Conservation (phyloP, 2,797 vertebrate genomes). For the Anabas testudineus region DNA sequence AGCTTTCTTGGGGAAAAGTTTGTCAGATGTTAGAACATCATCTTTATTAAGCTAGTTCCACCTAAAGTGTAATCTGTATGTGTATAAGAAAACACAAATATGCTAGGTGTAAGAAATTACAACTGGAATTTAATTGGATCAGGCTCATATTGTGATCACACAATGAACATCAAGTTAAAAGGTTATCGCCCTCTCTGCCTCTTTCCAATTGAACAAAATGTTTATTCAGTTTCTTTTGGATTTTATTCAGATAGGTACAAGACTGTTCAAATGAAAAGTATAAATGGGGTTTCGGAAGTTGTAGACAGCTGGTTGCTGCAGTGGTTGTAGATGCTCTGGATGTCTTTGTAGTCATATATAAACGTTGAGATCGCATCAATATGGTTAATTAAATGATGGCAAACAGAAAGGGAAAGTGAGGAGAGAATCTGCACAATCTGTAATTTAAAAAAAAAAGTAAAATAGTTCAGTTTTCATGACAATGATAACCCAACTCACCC, state of each 20-base stretch:
- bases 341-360: neutral
- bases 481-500: neutral
- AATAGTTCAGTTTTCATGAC: neutral
- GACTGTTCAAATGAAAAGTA: neutral
- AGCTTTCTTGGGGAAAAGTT: neutral
- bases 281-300: neutral
- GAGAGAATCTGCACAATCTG: neutral
- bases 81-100: neutral
- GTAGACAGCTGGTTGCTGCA: neutral
- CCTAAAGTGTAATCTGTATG: neutral
- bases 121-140: neutral
- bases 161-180: neutral
- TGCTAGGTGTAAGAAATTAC: neutral
- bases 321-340: neutral
- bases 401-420: neutral
- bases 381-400: constrained; percentile 5
- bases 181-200: neutral
- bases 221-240: neutral
- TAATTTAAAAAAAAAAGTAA: neutral
- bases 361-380: constrained; percentile 6
- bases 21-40: neutral
- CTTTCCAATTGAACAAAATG: neutral
- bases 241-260: neutral
- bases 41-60: neutral
- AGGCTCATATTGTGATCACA: neutral